Base-by-base conservation (phyloP, 2,113 vertebrate species). In the Epinephelus cyanopodus region DNA sequence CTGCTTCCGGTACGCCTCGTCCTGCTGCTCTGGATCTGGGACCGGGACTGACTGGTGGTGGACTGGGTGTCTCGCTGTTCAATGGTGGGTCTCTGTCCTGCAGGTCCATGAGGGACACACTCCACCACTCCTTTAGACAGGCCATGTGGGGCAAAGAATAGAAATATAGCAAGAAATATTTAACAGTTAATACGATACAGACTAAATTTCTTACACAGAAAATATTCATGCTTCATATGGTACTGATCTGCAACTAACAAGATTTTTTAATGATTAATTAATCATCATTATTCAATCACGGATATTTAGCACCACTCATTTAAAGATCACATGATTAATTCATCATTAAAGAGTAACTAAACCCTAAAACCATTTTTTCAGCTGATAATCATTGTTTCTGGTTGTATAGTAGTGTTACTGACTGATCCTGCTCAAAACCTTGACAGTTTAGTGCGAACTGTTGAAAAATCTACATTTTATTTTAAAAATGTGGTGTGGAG, bases 51-150 rank as follows among this genome's bases (percentile, higher is more conserved):
- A 56, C 52, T 48, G 58, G 89, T 81, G 23, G 52, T 23, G 42
- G 81, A 73, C 56, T 78, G 80, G 47, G 17, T 45, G 61, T 62
- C 74, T 45, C 81, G 86, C 23, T 73, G 77, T 48, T 71, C 74
- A 2, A 69, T 17, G 33, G 54, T 21, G 9, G 47, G 33, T 42
- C 76, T 82, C 56, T 23, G 82, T n/a, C 70, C 62, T 48, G 54
- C 73, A 37, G 52, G 25, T 74, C 9, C 88, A 25, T 12, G 47
- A 11, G 86, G 74, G 27, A 84, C 61, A 37, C 39, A 45, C 76
- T 94, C 88, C 77, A 90, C 53, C 62, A 91, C 64, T 25, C 90
- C 94, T 95, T 82, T 11, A 82, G 29, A 52, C 57, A 68, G 13
- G 78, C 52, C 9, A 33, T 5, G 8, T 12, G 13, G 61, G 57